phyloP scores from a whole-genome alignment of 1,140 invertebrate species.

The Heliconius melpomene region DNA sequence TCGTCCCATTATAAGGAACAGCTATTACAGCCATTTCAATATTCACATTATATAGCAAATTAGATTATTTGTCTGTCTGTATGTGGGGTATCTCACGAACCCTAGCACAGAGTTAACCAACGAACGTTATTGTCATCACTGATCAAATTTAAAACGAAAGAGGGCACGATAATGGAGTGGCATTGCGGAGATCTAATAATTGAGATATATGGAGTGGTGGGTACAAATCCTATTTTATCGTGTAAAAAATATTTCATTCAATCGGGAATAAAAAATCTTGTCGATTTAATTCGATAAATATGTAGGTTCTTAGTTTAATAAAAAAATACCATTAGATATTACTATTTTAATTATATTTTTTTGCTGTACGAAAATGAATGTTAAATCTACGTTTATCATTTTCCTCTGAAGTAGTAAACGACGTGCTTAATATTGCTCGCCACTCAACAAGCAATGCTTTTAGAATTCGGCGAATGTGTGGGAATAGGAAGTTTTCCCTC shows the following conservation, averaged over 20 bases:
- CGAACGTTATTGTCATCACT: slow-evolving; percentile 44
- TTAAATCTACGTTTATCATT: too few species aligned
- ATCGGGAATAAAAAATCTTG: too few species aligned
- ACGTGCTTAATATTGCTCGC: too few species aligned
- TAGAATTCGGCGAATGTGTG: too few species aligned
- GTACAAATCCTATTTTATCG: not conserved
- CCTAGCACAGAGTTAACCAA: slow-evolving; percentile 45
- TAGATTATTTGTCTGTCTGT: slow-evolving; percentile 46
- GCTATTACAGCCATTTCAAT: slow-evolving; percentile 1
- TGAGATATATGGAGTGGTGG: slow-evolving; percentile 9
- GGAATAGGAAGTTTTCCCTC: too few species aligned
- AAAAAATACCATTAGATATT: too few species aligned
- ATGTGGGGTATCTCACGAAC: slow-evolving; percentile 28
- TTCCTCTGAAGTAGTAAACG: too few species aligned
- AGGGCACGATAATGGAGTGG: slow-evolving; percentile 34
- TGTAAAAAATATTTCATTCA: not conserved
- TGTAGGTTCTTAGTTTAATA: too few species aligned
- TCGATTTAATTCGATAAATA: too few species aligned
- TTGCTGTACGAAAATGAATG: too few species aligned
- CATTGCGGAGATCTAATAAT: slow-evolving; percentile 20
- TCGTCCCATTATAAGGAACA: not conserved
- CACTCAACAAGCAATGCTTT: too few species aligned
- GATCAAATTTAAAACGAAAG: slow-evolving; percentile 50
- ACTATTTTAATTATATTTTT: too few species aligned
- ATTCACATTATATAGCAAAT: slow-evolving; percentile 33